Base-by-base conservation (phyloP, 1,140 invertebrate genomes). In the Temnothorax nylanderi region DNA sequence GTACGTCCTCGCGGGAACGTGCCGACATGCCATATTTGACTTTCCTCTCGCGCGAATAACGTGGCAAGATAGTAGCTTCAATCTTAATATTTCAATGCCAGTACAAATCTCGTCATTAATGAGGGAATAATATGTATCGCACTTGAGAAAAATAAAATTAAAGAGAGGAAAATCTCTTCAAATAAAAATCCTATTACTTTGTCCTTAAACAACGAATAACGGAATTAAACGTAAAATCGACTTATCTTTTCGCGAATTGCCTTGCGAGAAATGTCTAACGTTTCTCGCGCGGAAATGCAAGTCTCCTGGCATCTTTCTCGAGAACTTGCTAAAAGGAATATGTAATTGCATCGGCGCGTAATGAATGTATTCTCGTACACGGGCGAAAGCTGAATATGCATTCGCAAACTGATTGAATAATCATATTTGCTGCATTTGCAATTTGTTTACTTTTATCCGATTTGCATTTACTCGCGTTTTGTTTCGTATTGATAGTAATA, bases 1-100 rank as follows among this genome's bases (percentile, higher is more conserved):
- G 54, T 74, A 74, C 54, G 21, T 58, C 13, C 54, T 58, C 80
- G 8, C 18, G 80, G 62, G 41, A 82, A 72, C 7, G 8, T 41
- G 75, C 41, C 54, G 77, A 74, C 37, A 32, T 34, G 51, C n/a
- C 37, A 18, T 32, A 58, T 72, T 37, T 41, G 6, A 13, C 2
- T 58, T 47, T 49, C 54, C 54, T 51, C 32, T 47, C 49, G 18
- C 7, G 8, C 18, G n/a, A 80, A 67, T 67, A 34, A 26, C 26
- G 10, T n/a, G 0, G 21, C 11, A 13, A 44, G 6, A 41, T 26
- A 11, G 5, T 44, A 3, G 8, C 7, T 32, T 37, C 3, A 54
- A 74, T 51, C 18, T 10, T 37, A 54, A 54, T 74, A 49, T 49
- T 72, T 51, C 26, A 72, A 72, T 11, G 4, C 26, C 26, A 34